Conservation (phyloP, 2,888 invertebrate species). For the Drosophila limbata region DNA sequence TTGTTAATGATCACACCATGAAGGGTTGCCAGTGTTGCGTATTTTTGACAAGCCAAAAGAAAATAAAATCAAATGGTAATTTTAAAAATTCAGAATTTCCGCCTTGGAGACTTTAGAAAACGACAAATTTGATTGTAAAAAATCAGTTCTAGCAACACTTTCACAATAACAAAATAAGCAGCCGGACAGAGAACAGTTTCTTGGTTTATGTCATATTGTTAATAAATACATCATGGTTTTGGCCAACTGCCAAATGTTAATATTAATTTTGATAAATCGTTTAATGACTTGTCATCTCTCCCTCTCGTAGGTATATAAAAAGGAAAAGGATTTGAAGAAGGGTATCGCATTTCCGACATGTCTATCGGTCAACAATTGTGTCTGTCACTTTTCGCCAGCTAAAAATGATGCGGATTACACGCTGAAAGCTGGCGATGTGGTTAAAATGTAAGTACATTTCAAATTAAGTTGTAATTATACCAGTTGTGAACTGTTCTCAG, state of each 20-base stretch:
- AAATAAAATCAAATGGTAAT: too few species aligned
- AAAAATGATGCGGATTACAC: conserved; percentile 95
- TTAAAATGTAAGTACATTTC: conserved; percentile 94
- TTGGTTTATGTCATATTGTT: background rate
- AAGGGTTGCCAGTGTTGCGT: too few species aligned
- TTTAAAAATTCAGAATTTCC: too few species aligned
- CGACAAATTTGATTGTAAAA: background rate
- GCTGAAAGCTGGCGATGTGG: conserved; percentile 96
- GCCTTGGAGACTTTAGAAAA: too few species aligned
- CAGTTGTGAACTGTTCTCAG: background rate
- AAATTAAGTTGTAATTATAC: background rate
- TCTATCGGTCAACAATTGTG: conserved; percentile 99
- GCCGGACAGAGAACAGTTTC: background rate
- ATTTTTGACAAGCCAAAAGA: too few species aligned
- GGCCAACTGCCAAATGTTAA: conserved; percentile 31
- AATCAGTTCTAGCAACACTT: too few species aligned
- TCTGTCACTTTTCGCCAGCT: conserved; percentile 99
- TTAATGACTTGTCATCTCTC: conserved; percentile 20
- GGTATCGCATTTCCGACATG: conserved; percentile 99
- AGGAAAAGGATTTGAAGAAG: conserved; percentile 98
- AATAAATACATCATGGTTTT: conserved; percentile 6
- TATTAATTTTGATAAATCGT: conserved; percentile 15
- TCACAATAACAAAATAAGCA: background rate
- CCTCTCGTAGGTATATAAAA: conserved; percentile 90
- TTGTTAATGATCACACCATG: too few species aligned